Evolutionary conservation across 2,113 vertebrate species (phyloP).

Genomic region (Callaeas wilsoni): DNA sequence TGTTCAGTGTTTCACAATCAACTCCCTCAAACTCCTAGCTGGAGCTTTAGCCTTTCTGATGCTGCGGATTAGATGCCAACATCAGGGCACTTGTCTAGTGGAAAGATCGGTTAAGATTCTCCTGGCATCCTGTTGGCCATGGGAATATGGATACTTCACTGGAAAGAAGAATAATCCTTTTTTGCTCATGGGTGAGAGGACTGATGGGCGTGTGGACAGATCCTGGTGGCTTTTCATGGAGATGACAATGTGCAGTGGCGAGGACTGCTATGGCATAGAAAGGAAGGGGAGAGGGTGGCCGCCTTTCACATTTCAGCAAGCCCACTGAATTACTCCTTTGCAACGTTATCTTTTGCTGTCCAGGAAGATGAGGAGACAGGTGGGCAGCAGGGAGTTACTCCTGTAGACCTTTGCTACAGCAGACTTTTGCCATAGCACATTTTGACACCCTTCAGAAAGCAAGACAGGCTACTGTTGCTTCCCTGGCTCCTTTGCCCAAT

Average conservation of each 20-base stretch:
- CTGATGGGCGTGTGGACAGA: rapidly evolving
- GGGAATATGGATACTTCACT: neutral
- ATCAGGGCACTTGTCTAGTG: neutral
- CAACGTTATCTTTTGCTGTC: neutral
- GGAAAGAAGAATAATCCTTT: neutral
- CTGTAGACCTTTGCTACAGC: neutral
- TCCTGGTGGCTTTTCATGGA: neutral
- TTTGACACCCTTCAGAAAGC: neutral
- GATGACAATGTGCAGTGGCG: rapidly evolving
- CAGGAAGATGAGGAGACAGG: neutral
- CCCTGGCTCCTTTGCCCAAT: neutral
- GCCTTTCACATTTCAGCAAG: neutral
- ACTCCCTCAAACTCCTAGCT: neutral
- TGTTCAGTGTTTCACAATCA: neutral
- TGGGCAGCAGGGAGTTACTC: neutral
- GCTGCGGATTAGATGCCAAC: neutral
- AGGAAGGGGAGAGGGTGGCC: neutral
- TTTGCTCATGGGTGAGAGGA: neutral
- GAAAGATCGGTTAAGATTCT: neutral
- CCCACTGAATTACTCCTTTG: neutral
- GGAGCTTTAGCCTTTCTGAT: neutral
- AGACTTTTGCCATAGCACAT: rapidly evolving
- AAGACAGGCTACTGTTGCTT: neutral
- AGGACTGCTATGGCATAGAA: neutral
- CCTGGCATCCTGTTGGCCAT: neutral